Conservation (phyloP, 2,888 invertebrate species). For the Therioaphis trifolii region DNA sequence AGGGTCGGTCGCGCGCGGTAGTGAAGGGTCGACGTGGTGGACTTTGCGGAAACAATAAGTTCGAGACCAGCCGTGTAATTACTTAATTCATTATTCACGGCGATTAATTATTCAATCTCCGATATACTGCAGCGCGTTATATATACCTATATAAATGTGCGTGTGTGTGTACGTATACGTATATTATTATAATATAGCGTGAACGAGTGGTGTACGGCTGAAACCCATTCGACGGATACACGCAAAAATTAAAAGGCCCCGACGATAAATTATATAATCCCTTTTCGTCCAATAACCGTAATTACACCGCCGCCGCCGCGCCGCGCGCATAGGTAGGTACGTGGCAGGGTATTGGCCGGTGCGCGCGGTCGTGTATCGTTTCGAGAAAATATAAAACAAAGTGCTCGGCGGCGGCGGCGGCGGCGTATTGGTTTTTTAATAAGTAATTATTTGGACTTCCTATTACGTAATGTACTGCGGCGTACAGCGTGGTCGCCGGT, state of each 20-base stretch:
- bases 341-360: neutral
- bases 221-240: constrained; percentile 52
- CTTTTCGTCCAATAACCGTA: constrained; percentile 56
- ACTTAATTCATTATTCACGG: constrained; percentile 61
- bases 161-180: neutral
- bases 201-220: constrained; percentile 14
- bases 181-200: constrained; percentile 19
- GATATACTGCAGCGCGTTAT: neutral
- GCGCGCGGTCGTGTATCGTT: too few relatives aligned
- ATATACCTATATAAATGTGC: too few relatives aligned
- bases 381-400: constrained; percentile 20
- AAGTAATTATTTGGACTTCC: constrained; percentile 47
- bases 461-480: constrained; percentile 18
- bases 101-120: constrained; percentile 59
- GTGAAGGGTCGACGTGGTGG: constrained; percentile 9
- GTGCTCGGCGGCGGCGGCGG: too few relatives aligned
- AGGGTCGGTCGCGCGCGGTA: neutral
- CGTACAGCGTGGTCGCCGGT: neutral
- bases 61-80: constrained; percentile 50
- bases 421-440: constrained; percentile 40
- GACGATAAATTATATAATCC: constrained; percentile 57
- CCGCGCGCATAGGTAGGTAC: too few relatives aligned
- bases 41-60: constrained; percentile 54
- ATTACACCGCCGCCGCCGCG: constrained; percentile 38
- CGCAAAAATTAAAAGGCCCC: constrained; percentile 56